Evolutionary conservation across 2,888 invertebrate species (phyloP), one percentile per base, ranked within the genome.

Genomic region (Girardia tigrina): DNA sequence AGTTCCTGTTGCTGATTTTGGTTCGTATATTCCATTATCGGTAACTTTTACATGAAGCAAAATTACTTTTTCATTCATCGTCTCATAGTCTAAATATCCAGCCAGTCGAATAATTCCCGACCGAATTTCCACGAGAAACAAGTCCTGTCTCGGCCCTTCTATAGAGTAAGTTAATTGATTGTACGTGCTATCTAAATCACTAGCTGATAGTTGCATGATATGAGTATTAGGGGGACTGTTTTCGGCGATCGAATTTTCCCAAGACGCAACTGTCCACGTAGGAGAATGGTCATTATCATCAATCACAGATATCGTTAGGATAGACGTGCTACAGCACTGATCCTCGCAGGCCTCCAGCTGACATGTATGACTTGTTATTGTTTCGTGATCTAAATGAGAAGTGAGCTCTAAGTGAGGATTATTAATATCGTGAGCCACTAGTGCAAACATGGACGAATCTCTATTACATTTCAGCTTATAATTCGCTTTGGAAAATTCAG

Each of bases 201-300:
- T 74, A 14, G 56, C 56, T 2, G 56, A 56, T 14, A 69, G 72
- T 14, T 42, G 42, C 27, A 29, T 42, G 26, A 42, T 42, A 20
- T 28, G 56, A 20, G 74, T 74, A 26, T 74, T 74, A 8, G 74
- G 72, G 26, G 56, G 74, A 14, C 20, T 69, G n/a, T 74, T 74
- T 69, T 74, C 74, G 20, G 74, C 71, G 27, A 74, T 28, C 0
- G 74, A 73, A 27, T 71, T 27, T 20, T 74, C 23, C 36, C 29
- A 28, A 2, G 28, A 42, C 20, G 0, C 1, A 26, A 74, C 74
- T 14, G 26, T 20, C 74, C 74, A 74, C 16, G n/a, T 28, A 23
- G 74, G 74, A 42, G 56, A 27, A 42, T 74, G 36, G 74, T 74
- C 74, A 69, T 74, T 74, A 28, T 28, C 69, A 26, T 74, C 74